phyloP scores from a whole-genome alignment of 2,113 vertebrate species.

The Pachycephala philippinensis region DNA sequence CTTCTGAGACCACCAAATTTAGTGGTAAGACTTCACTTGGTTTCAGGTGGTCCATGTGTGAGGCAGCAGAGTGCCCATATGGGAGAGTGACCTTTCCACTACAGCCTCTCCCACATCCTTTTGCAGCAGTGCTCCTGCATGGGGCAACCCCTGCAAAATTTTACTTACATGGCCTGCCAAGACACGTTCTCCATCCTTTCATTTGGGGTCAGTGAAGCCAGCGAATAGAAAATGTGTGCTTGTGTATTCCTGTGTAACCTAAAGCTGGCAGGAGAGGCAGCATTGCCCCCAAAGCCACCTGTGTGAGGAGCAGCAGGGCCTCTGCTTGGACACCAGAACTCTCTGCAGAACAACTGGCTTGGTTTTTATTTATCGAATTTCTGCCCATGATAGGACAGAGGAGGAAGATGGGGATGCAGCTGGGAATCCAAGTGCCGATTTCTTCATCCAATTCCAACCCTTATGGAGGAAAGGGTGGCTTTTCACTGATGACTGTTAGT shows the following conservation, averaged over 20 bases:
- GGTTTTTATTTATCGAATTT: neutral
- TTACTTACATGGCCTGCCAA: fast-evolving
- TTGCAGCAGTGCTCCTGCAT: neutral
- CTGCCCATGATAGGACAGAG: fast-evolving
- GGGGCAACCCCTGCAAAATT: neutral
- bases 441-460: neutral
- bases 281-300: neutral
- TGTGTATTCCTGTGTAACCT: neutral
- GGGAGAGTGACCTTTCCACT: neutral
- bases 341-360: neutral
- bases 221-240: neutral
- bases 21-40: neutral
- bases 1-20: neutral
- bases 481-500: neutral
- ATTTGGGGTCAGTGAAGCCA: neutral
- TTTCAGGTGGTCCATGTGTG: neutral
- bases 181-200: neutral
- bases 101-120: neutral
- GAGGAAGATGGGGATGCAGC: neutral
- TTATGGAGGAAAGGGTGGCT: neutral
- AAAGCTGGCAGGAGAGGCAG: neutral
- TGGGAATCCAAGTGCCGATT: neutral
- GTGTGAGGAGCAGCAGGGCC: neutral
- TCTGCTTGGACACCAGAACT: neutral
- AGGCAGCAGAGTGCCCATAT: neutral